Evolutionary conservation across 30 jellyfish, hydroid and myxozoan species (phyloP).

Genomic region (Cassiopea xamachana): DNA sequence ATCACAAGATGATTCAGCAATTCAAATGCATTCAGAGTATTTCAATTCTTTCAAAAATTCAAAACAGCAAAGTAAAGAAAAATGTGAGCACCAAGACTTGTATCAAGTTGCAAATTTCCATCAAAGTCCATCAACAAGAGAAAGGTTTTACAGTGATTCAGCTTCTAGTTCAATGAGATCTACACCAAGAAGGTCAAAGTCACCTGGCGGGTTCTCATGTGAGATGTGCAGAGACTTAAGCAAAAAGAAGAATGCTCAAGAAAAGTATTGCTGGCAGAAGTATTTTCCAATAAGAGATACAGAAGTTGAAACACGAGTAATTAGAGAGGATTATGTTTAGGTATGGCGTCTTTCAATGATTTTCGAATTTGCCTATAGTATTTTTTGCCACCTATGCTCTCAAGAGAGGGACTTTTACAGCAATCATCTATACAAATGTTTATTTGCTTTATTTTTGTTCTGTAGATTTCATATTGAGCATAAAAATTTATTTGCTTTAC

Average conservation of each 20-base stretch:
- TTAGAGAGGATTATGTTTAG: slow-evolving; percentile 69
- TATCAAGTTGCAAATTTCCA: neutral
- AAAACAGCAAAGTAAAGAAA: neutral
- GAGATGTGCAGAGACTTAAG: slow-evolving; percentile 92
- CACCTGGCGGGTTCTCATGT: slow-evolving; percentile 85
- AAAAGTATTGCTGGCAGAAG: slow-evolving; percentile 90
- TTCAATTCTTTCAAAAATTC: neutral
- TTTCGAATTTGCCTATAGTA: too few species aligned
- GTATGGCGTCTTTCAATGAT: slow-evolving; percentile 3
- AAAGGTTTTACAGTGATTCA: slow-evolving; percentile 46
- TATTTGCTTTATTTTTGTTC: too few species aligned
- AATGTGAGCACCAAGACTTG: slow-evolving; percentile 26
- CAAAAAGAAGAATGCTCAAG: slow-evolving; percentile 70
- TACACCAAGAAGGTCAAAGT: slow-evolving; percentile 47
- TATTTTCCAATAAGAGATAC: slow-evolving; percentile 92
- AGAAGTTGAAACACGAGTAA: slow-evolving; percentile 55
- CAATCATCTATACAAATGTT: too few species aligned
- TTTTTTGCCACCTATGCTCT: too few species aligned
- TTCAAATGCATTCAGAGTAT: slow-evolving; percentile 13
- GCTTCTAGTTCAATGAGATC: slow-evolving; percentile 50
- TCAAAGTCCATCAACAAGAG: slow-evolving; percentile 5
- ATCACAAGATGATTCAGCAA: slow-evolving; percentile 41
- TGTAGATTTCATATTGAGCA: too few species aligned
- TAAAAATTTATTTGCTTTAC: too few species aligned
- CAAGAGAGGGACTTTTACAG: too few species aligned